Conservation (phyloP, 1,140 invertebrate genomes). For the Ridgeia piscesae region DNA sequence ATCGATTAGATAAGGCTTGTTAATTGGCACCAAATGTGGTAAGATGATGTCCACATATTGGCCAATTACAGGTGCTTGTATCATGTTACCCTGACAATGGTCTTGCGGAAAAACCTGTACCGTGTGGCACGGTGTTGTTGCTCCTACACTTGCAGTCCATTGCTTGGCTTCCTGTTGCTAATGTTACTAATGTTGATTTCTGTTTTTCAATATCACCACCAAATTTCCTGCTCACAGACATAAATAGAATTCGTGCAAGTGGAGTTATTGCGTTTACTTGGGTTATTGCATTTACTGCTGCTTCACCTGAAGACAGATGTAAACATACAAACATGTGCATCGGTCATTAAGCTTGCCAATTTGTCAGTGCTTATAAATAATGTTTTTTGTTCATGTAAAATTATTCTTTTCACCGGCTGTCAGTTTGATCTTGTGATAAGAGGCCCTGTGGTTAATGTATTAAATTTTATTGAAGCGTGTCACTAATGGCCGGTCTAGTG, state of each 20-base stretch:
- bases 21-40: not conserved
- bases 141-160: not conserved
- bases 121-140: not conserved
- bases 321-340: not conserved
- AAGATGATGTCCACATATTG: not conserved
- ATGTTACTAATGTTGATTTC: too few species aligned
- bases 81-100: not conserved
- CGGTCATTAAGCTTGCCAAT: not conserved
- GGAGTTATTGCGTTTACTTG: too few species aligned
- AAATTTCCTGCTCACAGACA: too few species aligned
- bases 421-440: not conserved
- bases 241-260: too few species aligned
- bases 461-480: not conserved
- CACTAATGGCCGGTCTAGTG: not conserved
- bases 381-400: not conserved
- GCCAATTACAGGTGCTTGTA: not conserved
- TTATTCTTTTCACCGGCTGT: not conserved
- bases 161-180: too few species aligned
- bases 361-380: not conserved
- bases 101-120: not conserved
- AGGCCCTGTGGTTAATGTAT: not conserved
- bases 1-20: not conserved
- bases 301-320: not conserved
- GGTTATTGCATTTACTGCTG: not conserved
- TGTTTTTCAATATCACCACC: too few species aligned